Evolutionary conservation across 37 sponge, comb jelly and placozoan genomes (phyloP).

Genomic region (Amphimedon queenslandica): DNA sequence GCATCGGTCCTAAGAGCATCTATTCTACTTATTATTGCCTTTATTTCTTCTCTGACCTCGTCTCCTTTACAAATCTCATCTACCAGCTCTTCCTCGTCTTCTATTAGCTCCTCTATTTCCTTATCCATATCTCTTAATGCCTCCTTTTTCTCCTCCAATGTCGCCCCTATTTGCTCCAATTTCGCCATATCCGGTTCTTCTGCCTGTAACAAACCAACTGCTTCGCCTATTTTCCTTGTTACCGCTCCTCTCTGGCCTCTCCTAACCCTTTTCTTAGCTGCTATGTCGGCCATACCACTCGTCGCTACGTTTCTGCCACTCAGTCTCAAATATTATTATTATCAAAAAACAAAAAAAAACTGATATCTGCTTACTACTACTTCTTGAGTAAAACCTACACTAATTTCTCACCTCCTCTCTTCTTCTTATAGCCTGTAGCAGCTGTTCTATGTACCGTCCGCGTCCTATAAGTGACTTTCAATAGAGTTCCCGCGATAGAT

Average conservation of each 20-base stretch:
- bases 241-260: constrained; percentile 24
- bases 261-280: not conserved
- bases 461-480: too few species aligned
- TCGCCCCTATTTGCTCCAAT: constrained; percentile 11
- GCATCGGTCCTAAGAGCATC: too few species aligned
- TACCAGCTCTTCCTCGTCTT: constrained; percentile 21
- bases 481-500: too few species aligned
- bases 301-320: too few species aligned
- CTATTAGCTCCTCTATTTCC: constrained; percentile 10
- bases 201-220: not conserved
- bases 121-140: constrained; percentile 18
- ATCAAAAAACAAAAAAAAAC: too few species aligned
- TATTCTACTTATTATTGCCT: not conserved
- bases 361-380: too few species aligned
- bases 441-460: too few species aligned
- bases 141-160: constrained; percentile 29
- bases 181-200: constrained; percentile 4
- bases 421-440: too few species aligned
- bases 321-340: too few species aligned
- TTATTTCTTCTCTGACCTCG: not conserved
- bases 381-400: too few species aligned
- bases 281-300: too few species aligned
- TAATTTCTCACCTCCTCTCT: too few species aligned
- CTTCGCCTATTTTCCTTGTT: constrained; percentile 1
- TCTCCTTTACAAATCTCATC: constrained; percentile 28